Conservation (phyloP, 2,888 invertebrate species). For the Drosophila heteroneura region DNA sequence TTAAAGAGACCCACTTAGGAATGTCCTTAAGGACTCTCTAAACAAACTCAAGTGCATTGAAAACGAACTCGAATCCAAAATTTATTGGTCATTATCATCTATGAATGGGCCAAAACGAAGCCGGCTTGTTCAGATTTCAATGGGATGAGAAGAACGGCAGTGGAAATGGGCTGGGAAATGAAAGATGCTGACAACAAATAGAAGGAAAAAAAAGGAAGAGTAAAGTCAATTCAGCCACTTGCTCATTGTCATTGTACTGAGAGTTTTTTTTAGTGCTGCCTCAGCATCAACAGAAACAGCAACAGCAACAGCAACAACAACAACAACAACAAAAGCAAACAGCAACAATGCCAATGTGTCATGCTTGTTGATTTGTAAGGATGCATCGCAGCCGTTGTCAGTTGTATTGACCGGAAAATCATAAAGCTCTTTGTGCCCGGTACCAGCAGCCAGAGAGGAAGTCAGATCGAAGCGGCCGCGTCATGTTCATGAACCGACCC, state of each 20-base stretch:
- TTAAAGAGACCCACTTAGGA: not conserved
- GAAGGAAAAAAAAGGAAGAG: conserved; percentile 12
- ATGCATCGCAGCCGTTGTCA: conserved; percentile 62
- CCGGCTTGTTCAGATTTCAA: conserved; percentile 37
- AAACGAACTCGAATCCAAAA: conserved; percentile 29
- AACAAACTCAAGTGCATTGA: conserved; percentile 17
- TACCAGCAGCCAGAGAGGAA: conserved; percentile 47
- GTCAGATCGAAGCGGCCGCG: conserved; percentile 48
- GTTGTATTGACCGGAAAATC: conserved; percentile 82
- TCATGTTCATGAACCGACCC: conserved; percentile 49
- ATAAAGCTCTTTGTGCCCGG: conserved; percentile 77
- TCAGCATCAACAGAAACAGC: conserved; percentile 49
- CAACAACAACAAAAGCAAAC: conserved; percentile 32
- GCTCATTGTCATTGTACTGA: conserved; percentile 51
- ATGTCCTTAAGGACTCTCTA: conserved; percentile 7
- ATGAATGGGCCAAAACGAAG: conserved; percentile 27
- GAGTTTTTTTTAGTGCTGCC: conserved; percentile 57
- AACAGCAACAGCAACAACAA: conserved; percentile 33
- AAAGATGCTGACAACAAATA: not conserved
- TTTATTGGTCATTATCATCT: conserved; percentile 65
- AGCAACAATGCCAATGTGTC: conserved; percentile 69
- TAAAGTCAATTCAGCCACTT: conserved; percentile 44
- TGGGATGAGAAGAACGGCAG: conserved; percentile 3
- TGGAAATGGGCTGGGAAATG: conserved; percentile 4
- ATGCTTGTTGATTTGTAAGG: conserved; percentile 82